Evolutionary conservation across 2,888 invertebrate genomes (phyloP).

Genomic region (Clostera curtula): DNA sequence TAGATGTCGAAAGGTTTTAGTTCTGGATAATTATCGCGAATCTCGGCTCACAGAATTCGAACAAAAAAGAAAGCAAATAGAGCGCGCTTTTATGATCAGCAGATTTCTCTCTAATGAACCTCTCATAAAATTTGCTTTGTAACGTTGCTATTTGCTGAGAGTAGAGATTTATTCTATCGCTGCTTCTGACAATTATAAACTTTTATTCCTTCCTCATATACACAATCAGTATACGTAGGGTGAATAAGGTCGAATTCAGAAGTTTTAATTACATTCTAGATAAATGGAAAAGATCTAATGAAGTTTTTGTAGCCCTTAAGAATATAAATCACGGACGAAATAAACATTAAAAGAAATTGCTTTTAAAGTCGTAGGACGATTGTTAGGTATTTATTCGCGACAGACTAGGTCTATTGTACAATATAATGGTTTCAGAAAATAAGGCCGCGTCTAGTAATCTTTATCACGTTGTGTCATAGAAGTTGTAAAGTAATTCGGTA

Average conservation of each 20-base stretch:
- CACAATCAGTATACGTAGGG: conserved; percentile 6
- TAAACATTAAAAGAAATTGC: not conserved
- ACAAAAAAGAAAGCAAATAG: not conserved
- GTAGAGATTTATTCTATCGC: not conserved
- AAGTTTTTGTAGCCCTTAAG: conserved; percentile 1
- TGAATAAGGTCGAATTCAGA: conserved; percentile 7
- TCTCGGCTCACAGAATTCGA: not conserved
- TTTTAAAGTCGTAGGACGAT: conserved; percentile 5
- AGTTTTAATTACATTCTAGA: conserved; percentile 9
- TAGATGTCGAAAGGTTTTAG: conserved; percentile 15
- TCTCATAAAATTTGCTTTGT: too few species aligned
- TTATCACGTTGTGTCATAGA: too few species aligned
- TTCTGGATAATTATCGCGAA: conserved; percentile 3
- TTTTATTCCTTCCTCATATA: conserved; percentile 2
- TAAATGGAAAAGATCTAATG: conserved; percentile 1
- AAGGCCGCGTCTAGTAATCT: too few species aligned
- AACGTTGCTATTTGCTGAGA: too few species aligned
- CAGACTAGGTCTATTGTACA: too few species aligned
- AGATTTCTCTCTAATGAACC: too few species aligned
- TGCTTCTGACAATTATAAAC: conserved; percentile 1
- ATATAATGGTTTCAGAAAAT: too few species aligned
- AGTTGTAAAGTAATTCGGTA: too few species aligned
- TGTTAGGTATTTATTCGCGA: conserved; percentile 1
- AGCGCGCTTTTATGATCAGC: not conserved
- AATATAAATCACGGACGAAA: not conserved